Evolutionary conservation across 2,113 vertebrate genomes (phyloP).

Genomic region (Eptesicus fuscus): DNA sequence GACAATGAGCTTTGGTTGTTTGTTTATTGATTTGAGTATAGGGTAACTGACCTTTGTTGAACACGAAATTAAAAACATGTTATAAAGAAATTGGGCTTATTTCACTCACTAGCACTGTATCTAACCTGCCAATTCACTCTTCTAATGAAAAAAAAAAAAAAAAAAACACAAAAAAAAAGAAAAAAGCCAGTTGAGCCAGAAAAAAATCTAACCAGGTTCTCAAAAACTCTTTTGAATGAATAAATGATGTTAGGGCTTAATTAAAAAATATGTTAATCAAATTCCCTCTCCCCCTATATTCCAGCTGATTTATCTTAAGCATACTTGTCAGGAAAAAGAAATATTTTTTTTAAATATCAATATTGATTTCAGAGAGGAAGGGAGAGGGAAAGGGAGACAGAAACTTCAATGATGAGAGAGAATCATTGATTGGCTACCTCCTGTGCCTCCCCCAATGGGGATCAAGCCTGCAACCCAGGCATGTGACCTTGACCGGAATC

Average conservation of each 20-base stretch:
- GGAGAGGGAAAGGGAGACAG: too few relatives aligned
- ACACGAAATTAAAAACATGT: conserved; percentile 56
- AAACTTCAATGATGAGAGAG: too few relatives aligned
- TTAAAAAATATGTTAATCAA: background rate
- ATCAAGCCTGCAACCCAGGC: too few relatives aligned
- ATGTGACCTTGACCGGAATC: too few relatives aligned
- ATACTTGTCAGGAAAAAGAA: background rate
- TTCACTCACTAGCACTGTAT: background rate
- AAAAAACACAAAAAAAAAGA: background rate
- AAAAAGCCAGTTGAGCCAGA: background rate
- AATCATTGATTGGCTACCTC: too few relatives aligned
- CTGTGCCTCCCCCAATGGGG: too few relatives aligned
- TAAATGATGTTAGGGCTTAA: background rate
- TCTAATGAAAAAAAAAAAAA: background rate
- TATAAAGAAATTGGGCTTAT: conserved; percentile 35
- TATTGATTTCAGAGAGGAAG: too few relatives aligned
- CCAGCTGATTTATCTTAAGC: background rate
- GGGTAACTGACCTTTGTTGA: conserved; percentile 50
- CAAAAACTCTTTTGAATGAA: conserved; percentile 32
- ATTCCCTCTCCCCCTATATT: background rate
- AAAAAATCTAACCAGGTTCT: background rate
- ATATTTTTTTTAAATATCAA: background rate
- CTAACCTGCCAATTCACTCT: conserved; percentile 19
- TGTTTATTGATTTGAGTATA: conserved; percentile 47
- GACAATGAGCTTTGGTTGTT: conserved; percentile 22